phyloP scores from a whole-genome alignment of 2,797 vertebrate genomes.

The Falco cherrug region DNA sequence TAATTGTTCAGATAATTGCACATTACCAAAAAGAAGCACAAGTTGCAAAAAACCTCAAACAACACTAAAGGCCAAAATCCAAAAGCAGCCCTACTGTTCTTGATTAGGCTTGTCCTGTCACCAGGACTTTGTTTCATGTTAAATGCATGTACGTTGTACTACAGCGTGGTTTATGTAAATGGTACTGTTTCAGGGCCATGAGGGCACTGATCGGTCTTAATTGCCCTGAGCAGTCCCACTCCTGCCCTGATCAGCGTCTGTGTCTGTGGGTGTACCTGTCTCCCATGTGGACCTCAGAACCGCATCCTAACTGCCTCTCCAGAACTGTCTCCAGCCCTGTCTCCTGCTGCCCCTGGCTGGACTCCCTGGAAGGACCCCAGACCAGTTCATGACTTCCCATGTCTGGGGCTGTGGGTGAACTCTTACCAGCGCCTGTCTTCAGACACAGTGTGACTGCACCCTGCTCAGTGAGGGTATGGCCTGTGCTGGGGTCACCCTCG shows the following conservation, averaged over 20 bases:
- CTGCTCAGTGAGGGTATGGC: too few relatives aligned
- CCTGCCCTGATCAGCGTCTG: not conserved
- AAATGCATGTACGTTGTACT: accelerated
- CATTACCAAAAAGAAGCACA: constrained; percentile 78
- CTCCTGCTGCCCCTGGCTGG: not conserved
- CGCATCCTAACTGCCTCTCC: accelerated
- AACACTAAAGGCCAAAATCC: not conserved
- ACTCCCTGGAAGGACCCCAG: not conserved
- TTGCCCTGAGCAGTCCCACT: not conserved
- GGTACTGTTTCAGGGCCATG: accelerated
- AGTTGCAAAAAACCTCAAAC: constrained; percentile 56
- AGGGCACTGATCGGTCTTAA: not conserved
- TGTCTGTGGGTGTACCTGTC: not conserved
- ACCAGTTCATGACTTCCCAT: accelerated
- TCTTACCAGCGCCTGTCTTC: not conserved
- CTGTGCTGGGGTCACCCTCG: not conserved
- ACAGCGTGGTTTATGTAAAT: not conserved
- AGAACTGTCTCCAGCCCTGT: not conserved
- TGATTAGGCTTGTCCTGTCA: not conserved
- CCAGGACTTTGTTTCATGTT: not conserved
- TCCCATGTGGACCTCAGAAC: not conserved
- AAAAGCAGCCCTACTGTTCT: not conserved
- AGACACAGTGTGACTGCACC: not conserved
- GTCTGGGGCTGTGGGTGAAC: not conserved
- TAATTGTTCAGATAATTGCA: constrained; percentile 87